Evolutionary conservation across 2,888 invertebrate genomes (phyloP).

Genomic region (Lithophane socia): DNA sequence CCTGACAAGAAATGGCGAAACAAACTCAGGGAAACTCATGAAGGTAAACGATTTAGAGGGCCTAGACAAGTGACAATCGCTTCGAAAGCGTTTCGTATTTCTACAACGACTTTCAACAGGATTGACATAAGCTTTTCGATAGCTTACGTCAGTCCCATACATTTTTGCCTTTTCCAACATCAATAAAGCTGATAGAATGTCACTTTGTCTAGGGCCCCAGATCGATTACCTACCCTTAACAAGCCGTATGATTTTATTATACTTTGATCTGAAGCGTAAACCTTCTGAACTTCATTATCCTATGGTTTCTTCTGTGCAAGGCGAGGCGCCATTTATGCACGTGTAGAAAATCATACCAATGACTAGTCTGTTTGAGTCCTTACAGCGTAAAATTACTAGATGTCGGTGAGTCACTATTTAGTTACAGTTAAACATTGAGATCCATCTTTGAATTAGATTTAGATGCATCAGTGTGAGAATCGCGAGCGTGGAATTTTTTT

Average conservation of each 20-base stretch:
- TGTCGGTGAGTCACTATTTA: constrained; percentile 39
- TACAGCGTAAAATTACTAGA: constrained; percentile 52
- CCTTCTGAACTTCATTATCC: constrained; percentile 16
- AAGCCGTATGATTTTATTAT: neutral
- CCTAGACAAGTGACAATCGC: too few relatives aligned
- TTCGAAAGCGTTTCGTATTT: too few relatives aligned
- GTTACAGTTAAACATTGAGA: constrained; percentile 10
- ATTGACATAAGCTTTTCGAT: too few relatives aligned
- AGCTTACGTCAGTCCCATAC: too few relatives aligned
- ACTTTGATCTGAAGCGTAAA: neutral
- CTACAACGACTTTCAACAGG: too few relatives aligned
- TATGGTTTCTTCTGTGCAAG: constrained; percentile 8
- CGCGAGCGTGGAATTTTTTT: constrained; percentile 19
- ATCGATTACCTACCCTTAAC: too few relatives aligned
- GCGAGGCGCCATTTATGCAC: constrained; percentile 53
- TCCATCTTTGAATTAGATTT: constrained; percentile 38
- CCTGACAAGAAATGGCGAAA: too few relatives aligned
- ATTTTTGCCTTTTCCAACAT: too few relatives aligned
- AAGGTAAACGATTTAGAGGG: too few relatives aligned
- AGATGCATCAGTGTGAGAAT: constrained; percentile 55
- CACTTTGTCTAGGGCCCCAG: too few relatives aligned
- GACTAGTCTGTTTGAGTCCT: constrained; percentile 52
- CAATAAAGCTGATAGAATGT: too few relatives aligned
- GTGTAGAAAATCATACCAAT: constrained; percentile 51
- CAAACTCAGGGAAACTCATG: too few relatives aligned